Evolutionary conservation across 2,888 invertebrate species (phyloP).

Genomic region (Ophonus ardosiacus): DNA sequence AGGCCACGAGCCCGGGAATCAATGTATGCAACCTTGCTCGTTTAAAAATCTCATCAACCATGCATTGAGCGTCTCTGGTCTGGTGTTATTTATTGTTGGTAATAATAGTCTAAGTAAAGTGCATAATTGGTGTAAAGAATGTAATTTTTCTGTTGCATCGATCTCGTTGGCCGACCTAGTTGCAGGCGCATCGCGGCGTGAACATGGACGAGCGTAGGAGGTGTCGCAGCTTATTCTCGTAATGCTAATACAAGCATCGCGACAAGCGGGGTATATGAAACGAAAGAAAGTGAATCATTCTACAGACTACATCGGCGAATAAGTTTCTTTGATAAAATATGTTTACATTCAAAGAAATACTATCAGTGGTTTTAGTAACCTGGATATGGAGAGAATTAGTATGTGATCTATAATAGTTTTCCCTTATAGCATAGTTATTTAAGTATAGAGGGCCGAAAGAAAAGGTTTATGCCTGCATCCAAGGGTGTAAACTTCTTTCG

Average conservation of each 20-base stretch:
- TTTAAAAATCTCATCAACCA: too few species aligned
- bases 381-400: too few species aligned
- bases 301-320: not conserved
- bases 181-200: conserved; percentile 40
- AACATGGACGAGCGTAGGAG: not conserved
- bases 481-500: too few species aligned
- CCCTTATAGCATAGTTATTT: too few species aligned
- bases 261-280: conserved; percentile 18
- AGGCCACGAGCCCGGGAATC: too few species aligned
- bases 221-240: conserved; percentile 1
- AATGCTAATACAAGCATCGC: conserved; percentile 27
- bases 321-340: not conserved
- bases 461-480: too few species aligned
- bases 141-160: conserved; percentile 59
- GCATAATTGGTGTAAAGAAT: conserved; percentile 62
- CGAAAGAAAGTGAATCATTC: conserved; percentile 36
- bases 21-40: too few species aligned
- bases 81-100: conserved; percentile 57
- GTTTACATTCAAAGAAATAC: too few species aligned
- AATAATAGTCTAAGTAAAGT: conserved; percentile 56
- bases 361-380: too few species aligned
- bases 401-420: too few species aligned
- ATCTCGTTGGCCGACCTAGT: conserved; percentile 52
- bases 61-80: too few species aligned
- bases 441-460: too few species aligned